phyloP scores from a whole-genome alignment of 1,140 invertebrate species.

The Dreissena polymorpha region DNA sequence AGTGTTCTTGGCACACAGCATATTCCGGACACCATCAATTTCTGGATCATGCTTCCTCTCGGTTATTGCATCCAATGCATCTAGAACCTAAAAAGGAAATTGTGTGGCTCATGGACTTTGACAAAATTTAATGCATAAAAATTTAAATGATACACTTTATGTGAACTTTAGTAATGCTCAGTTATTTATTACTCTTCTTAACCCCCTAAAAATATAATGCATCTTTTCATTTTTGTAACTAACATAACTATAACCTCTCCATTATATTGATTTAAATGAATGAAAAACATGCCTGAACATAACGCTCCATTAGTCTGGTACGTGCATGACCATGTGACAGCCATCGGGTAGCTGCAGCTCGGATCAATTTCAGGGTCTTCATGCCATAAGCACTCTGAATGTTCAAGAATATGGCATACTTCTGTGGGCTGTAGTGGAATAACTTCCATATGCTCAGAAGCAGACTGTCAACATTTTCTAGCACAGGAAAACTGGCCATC shows the following conservation, averaged over 20 bases:
- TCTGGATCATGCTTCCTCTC: slow-evolving; percentile 16
- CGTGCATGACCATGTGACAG: slow-evolving; percentile 20
- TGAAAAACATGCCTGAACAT: slow-evolving; percentile 13
- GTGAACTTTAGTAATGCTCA: background rate
- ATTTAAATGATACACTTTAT: background rate
- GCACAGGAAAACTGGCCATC: slow-evolving; percentile 1
- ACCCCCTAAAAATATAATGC: too few relatives aligned
- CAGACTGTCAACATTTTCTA: slow-evolving; percentile 23
- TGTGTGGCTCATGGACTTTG: background rate
- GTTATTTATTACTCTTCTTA: background rate
- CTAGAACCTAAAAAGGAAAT: slow-evolving; percentile 7
- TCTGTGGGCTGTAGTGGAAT: slow-evolving; percentile 37
- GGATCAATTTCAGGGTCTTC: slow-evolving; percentile 21
- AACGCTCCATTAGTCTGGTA: slow-evolving; percentile 27
- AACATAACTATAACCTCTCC: background rate
- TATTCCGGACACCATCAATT: slow-evolving; percentile 15
- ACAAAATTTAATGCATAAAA: background rate
- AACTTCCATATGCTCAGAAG: slow-evolving; percentile 29
- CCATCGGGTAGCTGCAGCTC: slow-evolving; percentile 25
- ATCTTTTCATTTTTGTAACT: too few relatives aligned
- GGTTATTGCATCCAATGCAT: slow-evolving; percentile 14
- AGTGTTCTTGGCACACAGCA: slow-evolving; percentile 8
- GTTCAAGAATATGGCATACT: slow-evolving; percentile 18
- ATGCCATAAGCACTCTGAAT: slow-evolving; percentile 27
- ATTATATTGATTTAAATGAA: background rate